Conservation (phyloP, 2,113 vertebrate species). For the Actenoides lindsayi region DNA sequence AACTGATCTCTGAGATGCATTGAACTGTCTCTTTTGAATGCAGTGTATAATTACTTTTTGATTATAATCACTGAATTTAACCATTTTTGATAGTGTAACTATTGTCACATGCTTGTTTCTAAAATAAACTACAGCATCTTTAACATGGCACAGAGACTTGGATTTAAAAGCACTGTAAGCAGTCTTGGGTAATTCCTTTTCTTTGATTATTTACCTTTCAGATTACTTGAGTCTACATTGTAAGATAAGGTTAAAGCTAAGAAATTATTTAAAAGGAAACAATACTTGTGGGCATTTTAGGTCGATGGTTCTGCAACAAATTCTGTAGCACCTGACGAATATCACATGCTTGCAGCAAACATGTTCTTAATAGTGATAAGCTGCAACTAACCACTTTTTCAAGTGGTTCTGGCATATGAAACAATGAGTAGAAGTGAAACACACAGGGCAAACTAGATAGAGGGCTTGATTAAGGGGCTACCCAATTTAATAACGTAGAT, state of each 20-base stretch:
- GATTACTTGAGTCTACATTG: slow-evolving; percentile 12
- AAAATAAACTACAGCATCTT: slow-evolving; percentile 4
- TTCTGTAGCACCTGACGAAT: not conserved
- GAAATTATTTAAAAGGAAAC: slow-evolving; percentile 38
- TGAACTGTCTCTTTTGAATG: not conserved
- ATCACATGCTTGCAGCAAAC: slow-evolving; percentile 1
- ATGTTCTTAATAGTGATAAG: not conserved
- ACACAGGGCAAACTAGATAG: not conserved
- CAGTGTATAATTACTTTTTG: slow-evolving; percentile 31
- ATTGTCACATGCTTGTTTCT: not conserved
- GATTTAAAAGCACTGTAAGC: not conserved
- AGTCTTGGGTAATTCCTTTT: slow-evolving; percentile 35
- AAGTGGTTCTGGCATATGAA: not conserved
- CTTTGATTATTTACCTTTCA: slow-evolving; percentile 58
- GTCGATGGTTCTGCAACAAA: not conserved
- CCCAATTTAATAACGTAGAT: not conserved
- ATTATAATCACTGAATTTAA: slow-evolving; percentile 12
- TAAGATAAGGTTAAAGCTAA: slow-evolving; percentile 39
- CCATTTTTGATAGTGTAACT: not conserved
- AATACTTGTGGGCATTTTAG: slow-evolving; percentile 29
- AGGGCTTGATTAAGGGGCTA: not conserved
- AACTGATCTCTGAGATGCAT: not conserved
- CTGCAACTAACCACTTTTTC: not conserved
- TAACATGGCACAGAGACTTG: not conserved
- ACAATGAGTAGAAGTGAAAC: not conserved